phyloP scores from a whole-genome alignment of 2,888 invertebrate species.

The Monoplex corrugatus region DNA sequence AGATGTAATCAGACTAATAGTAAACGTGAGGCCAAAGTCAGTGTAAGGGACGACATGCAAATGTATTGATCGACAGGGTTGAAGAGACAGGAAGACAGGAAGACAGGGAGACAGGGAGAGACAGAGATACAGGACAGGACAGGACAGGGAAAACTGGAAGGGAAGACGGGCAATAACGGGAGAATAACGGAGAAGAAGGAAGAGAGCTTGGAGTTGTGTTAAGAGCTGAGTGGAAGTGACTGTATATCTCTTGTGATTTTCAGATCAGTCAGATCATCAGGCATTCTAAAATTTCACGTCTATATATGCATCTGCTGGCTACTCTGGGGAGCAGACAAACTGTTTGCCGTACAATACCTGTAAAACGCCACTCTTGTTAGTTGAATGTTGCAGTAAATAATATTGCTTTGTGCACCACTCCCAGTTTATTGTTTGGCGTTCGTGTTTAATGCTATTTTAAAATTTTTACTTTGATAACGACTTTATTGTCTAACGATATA shows the following conservation, averaged over 20 bases:
- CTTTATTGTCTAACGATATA: no score
- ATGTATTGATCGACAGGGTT: slow-evolving; percentile 6
- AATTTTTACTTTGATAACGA: no score
- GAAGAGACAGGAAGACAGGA: background rate
- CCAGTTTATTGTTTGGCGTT: no score
- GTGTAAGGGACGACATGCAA: slow-evolving; percentile 33
- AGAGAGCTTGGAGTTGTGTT: background rate
- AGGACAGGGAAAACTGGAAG: background rate
- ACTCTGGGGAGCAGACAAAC: no score
- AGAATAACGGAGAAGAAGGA: background rate
- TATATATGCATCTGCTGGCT: no score
- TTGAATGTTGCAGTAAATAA: no score
- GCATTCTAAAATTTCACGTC: background rate
- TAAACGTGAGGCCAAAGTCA: background rate
- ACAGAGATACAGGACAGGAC: background rate
- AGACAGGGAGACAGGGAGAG: background rate
- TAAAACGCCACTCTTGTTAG: no score
- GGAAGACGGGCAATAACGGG: background rate
- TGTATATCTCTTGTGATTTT: background rate
- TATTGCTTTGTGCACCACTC: no score
- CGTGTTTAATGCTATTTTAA: no score
- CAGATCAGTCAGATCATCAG: background rate
- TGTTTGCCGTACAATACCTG: no score
- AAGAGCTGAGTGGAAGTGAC: background rate
- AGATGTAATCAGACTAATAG: slow-evolving; percentile 48